Evolutionary conservation across 2,113 vertebrate genomes (phyloP).

Genomic region (Tetraodon nigroviridis): DNA sequence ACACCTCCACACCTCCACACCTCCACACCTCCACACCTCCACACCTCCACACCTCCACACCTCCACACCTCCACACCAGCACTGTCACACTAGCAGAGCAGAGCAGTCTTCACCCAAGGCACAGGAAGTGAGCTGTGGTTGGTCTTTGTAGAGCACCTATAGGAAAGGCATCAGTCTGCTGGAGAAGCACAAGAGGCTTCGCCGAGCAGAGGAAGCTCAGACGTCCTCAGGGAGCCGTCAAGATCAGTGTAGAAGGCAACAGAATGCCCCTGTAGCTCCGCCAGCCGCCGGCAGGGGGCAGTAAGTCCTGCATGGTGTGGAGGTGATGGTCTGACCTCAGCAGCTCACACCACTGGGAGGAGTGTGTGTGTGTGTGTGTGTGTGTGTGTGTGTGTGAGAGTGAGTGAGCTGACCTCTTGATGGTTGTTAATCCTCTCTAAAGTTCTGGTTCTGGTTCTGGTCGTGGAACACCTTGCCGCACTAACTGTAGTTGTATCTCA

Average conservation of each 20-base stretch:
- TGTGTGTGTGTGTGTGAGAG: too few relatives aligned
- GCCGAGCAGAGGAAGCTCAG: constrained; percentile 84
- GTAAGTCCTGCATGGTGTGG: constrained; percentile 71
- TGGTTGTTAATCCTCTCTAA: not conserved
- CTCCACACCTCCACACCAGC: too few relatives aligned
- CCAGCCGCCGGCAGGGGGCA: constrained; percentile 51
- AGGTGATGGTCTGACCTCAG: not conserved
- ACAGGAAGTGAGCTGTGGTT: constrained; percentile 57
- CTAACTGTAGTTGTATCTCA: not conserved
- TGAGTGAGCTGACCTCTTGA: not conserved
- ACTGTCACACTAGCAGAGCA: too few relatives aligned
- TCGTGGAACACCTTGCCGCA: too few relatives aligned
- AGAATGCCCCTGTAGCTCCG: constrained; percentile 85
- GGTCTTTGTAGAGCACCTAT: constrained; percentile 77
- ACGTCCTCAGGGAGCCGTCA: constrained; percentile 85
- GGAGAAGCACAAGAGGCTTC: constrained; percentile 96
- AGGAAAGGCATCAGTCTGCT: constrained; percentile 86
- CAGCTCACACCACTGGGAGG: not conserved
- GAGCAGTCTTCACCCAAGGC: not conserved
- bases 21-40: too few relatives aligned
- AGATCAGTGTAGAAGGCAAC: constrained; percentile 97
- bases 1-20: too few relatives aligned
- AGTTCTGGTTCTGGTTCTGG: too few relatives aligned
- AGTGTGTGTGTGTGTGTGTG: too few relatives aligned
- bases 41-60: too few relatives aligned